Percentiles rank a stretch among this genome's conserved stretches.
Evolutionary conservation across 2,888 invertebrate species (phyloP).

Genomic region (Hylaea fasciaria): DNA sequence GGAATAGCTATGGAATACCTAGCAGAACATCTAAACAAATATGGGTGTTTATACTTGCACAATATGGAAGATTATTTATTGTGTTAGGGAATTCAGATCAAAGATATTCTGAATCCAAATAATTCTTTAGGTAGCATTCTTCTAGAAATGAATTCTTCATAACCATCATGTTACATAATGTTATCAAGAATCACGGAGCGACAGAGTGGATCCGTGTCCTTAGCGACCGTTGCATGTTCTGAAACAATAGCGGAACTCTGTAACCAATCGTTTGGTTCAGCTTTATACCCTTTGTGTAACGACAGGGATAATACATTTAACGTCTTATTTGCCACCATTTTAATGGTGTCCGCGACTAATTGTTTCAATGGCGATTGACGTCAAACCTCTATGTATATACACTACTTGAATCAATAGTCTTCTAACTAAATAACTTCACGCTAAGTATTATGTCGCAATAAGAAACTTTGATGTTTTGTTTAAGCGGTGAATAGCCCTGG

Average conservation of each 20-base stretch:
- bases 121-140: not conserved
- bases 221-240: constrained; percentile 9
- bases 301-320: constrained; percentile 39
- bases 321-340: constrained; percentile 49
- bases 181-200: constrained; percentile 6
- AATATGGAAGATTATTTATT: too few relatives aligned
- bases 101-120: too few relatives aligned
- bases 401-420: constrained; percentile 10
- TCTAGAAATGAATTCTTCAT: not conserved
- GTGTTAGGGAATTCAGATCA: too few relatives aligned
- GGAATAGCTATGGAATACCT: too few relatives aligned
- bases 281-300: constrained; percentile 24
- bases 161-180: not conserved
- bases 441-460: constrained; percentile 10
- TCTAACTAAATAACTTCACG: constrained; percentile 1
- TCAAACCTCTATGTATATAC: constrained; percentile 43
- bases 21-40: too few relatives aligned
- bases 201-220: constrained; percentile 11
- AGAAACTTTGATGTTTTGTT: not conserved
- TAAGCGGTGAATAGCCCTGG: not conserved
- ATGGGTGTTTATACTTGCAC: too few relatives aligned
- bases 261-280: constrained; percentile 33
- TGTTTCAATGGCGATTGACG: constrained; percentile 52
- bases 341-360: constrained; percentile 52
- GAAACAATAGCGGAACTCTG: constrained; percentile 29